Conservation (phyloP, 2,888 invertebrate genomes). For the Galerucella nymphaeae region DNA sequence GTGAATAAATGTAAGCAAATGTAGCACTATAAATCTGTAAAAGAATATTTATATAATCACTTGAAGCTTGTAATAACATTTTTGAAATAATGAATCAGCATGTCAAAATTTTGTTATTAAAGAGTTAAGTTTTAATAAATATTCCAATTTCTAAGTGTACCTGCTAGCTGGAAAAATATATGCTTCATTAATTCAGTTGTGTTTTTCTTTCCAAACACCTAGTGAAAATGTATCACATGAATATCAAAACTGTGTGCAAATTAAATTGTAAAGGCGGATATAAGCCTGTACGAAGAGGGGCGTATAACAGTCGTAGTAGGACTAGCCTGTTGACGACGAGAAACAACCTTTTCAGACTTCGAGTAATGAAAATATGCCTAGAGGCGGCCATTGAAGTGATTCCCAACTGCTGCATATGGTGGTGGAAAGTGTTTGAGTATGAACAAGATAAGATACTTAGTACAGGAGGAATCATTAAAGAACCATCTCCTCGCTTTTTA, state of each 20-base stretch:
- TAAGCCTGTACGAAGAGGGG: too few species aligned
- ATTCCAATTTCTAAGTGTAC: conserved; percentile 59
- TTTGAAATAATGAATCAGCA: not conserved
- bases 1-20: conserved; percentile 52
- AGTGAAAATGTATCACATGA: not conserved
- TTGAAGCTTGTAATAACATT: conserved; percentile 10
- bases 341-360: too few species aligned
- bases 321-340: too few species aligned
- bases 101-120: conserved; percentile 1
- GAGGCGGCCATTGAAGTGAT: too few species aligned
- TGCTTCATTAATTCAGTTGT: conserved; percentile 56
- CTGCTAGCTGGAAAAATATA: conserved; percentile 63
- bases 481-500: too few species aligned
- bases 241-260: not conserved
- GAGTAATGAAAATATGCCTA: too few species aligned
- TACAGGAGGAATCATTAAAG: too few species aligned
- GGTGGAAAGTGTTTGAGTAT: too few species aligned
- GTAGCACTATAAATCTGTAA: conserved; percentile 41
- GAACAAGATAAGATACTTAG: too few species aligned
- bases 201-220: conserved; percentile 30
- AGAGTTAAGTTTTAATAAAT: conserved; percentile 19
- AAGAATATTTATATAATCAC: conserved; percentile 14
- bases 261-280: not conserved
- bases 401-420: too few species aligned
- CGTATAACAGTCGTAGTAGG: too few species aligned